A percentile compares a stretch with the other conserved stretches of the same genome.
phyloP scores from a whole-genome alignment of 2,888 invertebrate species.

The Diadegma fenestrale region DNA sequence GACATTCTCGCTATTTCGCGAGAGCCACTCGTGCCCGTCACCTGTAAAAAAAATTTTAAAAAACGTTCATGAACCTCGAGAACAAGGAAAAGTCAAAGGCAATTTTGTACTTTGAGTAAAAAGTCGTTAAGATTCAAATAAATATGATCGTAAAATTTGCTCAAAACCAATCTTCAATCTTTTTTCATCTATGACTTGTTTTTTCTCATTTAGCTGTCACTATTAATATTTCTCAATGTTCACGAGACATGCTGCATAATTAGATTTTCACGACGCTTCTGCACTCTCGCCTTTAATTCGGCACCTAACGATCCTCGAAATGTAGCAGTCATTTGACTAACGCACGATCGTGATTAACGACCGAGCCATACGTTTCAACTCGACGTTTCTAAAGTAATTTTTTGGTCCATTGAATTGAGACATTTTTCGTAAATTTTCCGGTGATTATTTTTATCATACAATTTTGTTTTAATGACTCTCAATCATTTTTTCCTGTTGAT shows the following conservation, averaged over 20 bases:
- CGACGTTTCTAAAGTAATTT: neutral
- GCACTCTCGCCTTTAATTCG: no score
- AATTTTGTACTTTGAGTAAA: neutral
- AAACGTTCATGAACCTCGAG: neutral
- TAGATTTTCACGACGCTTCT: no score
- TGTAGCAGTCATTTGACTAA: no score
- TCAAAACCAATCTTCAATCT: neutral
- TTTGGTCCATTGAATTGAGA: neutral
- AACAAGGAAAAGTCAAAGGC: neutral
- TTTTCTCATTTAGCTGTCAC: no score
- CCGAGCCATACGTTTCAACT: neutral
- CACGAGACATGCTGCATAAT: no score
- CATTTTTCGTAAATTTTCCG: neutral
- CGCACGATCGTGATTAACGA: neutral
- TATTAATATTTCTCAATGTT: no score
- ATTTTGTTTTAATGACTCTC: neutral
- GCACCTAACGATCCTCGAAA: no score
- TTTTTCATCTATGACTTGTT: no score
- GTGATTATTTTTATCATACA: neutral
- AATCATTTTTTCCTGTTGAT: neutral
- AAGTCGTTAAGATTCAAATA: neutral
- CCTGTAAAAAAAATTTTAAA: constrained; percentile 5
- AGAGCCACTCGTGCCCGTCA: constrained; percentile 27
- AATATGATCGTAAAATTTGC: neutral
- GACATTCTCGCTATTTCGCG: constrained; percentile 28